Base-by-base conservation (phyloP, 1,140 invertebrate species). In the Drosophila watanabei region DNA sequence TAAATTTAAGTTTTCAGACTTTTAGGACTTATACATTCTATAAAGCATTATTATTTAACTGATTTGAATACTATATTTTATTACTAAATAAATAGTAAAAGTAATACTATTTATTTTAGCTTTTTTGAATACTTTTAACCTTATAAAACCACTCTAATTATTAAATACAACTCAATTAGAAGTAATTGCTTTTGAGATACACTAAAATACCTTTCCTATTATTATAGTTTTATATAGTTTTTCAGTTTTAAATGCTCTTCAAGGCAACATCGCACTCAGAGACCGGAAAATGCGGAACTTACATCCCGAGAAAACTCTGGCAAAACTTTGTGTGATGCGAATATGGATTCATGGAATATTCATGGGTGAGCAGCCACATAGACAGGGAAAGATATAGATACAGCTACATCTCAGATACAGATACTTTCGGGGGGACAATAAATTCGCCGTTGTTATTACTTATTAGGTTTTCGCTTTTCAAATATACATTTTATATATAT, bases 401-500 rank as follows among this genome's bases (percentile, higher is more conserved):
- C 45, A 16, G 13, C 24, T 43, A 7, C 14, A 3, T 0, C n/a
- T 28, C 24, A 46, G 24, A 32, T 61, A 20, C 41, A 52, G 30
- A 61, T 66, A 30, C 37, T n/a, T 28, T 33, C 14, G 13, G 41
- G 41, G 11, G 14, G 33, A 75, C 45, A 70, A 59, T 68, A 71
- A 80, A 69, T 76, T 80, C 57, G 59, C 61, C 69, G 60, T 20
- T 48, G 45, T 59, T 61, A 39, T 65, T 58, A 43, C 37, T 51
- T 51, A 66, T 77, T 52, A 45, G 33, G 48, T 64, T 73, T 58
- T 58, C 14, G 30, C 49, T 80, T 69, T 66, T 61, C 45, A 37
- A 65, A 56, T 37, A 8, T 33, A 51, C n/a, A n/a, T n/a, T 45
- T 33, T 33, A 10, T n/a, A 9, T 18, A n/a, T n/a, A n/a, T 11